These are phyloP conservation scores for Heptranchias perlo DNA, from an alignment of 2,113 vertebrate species.

Conservation along the genomic window DNA sequence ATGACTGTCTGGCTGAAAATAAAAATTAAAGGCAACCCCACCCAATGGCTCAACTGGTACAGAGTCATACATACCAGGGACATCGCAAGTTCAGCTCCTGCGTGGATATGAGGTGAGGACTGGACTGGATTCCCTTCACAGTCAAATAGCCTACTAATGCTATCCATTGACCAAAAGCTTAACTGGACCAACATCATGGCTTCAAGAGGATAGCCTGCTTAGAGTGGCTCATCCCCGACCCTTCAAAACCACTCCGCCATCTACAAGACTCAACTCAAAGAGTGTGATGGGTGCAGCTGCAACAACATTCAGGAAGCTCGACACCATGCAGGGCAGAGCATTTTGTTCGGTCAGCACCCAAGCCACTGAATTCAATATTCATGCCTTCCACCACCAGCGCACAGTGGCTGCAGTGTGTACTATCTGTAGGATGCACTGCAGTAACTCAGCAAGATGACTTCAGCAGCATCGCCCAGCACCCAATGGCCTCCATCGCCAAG, in stretches of 20 bases:
- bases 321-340: not conserved
- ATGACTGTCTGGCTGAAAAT: not conserved
- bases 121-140: not conserved
- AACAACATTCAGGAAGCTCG: not conserved
- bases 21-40: not conserved
- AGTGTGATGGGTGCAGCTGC: not conserved
- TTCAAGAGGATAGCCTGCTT: not conserved
- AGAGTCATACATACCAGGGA: not conserved
- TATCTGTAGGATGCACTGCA: too few relatives aligned
- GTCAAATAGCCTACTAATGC: not conserved
- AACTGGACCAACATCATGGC: not conserved
- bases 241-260: not conserved
- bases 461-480: too few relatives aligned
- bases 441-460: not conserved
- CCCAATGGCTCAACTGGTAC: not conserved
- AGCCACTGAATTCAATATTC: not conserved
- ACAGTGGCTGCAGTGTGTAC: not conserved
- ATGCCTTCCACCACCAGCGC: not conserved
- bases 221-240: not conserved
- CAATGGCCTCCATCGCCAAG: not conserved
- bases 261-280: not conserved
- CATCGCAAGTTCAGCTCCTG: not conserved
- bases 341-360: not conserved
- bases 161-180: not conserved
- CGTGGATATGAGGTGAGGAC: not conserved